Evolutionary conservation across 2,888 invertebrate species (phyloP), one percentile per base, ranked within the genome.

Genomic region (Aphodius sticticus): DNA sequence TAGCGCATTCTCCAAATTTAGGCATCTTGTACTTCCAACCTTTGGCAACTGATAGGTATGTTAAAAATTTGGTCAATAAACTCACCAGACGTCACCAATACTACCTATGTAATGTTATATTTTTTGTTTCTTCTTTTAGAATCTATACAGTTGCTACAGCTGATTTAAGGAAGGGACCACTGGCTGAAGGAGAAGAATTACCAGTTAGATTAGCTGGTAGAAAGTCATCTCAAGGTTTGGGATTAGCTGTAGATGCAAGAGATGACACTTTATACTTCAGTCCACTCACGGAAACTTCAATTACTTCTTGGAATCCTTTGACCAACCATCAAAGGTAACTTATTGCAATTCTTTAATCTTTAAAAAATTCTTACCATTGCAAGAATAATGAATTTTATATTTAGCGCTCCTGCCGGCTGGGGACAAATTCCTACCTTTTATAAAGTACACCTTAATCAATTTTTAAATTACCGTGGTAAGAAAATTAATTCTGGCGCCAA

Each of bases 151-250:
- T 96, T 4, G 92, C 95, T 0, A 95, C 95, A 0, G 91, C 94
- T 0, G 94, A 93, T 0, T 89, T 96, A 15, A 92, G 93, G 1
- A 92, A 94, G 0, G 96, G 96, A 0, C 96, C 96, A 0, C 91
- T 93, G 0, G 92, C 93, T 0, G 93, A 93, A 83, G 93, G 93
- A 69, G 92, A 94, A 72, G 93, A 93, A 82, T 87, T 96, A 77
- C 95, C 95, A 0, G 94, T 96, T 0, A 92, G 93, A 81, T 90
- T 96, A 74, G 95, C 96, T 14, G 96, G 96, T 0, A 94, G 93
- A 85, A 96, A 96, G 88, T 95, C 96, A 0, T 96, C 96, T 0
- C 96, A 96, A 87, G 96, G 96, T 5, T 91, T 96, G 6, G 95
- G 94, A 0, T 86, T 96, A 16, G 92, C 94, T 0, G 92, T 95